A percentile compares a stretch with the other conserved stretches of the same genome.
Conservation (phyloP, 64 coral and sea anemone genomes). For the Actinia tenebrosa region DNA sequence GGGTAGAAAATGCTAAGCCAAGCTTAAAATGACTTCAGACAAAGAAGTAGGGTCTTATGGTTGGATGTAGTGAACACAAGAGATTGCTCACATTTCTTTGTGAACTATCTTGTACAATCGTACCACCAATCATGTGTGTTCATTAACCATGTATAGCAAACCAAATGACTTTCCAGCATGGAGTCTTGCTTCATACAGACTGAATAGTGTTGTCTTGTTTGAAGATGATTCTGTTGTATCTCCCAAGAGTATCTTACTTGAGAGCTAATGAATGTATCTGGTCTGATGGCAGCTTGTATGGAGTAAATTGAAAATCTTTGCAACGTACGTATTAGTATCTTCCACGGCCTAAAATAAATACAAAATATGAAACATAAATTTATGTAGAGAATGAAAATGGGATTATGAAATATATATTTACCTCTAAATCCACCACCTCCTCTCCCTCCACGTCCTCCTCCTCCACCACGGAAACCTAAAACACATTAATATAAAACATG, state of each 20-base stretch:
- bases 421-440: conserved; percentile 72
- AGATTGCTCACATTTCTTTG: not conserved
- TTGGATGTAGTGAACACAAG: not conserved
- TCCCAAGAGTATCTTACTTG: not conserved
- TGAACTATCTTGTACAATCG: not conserved
- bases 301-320: not conserved
- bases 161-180: no score
- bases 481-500: not conserved
- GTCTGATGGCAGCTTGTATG: not conserved
- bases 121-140: not conserved
- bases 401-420: not conserved
- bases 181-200: not conserved
- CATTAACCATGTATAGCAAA: no score
- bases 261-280: not conserved
- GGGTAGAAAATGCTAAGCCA: not conserved
- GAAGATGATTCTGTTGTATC: not conserved
- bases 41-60: no score
- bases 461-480: conserved; percentile 38
- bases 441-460: conserved; percentile 15
- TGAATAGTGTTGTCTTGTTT: not conserved
- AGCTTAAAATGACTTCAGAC: not conserved
- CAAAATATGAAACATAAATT: not conserved
- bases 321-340: not conserved
- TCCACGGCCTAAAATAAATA: conserved; percentile 1
- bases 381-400: not conserved